phyloP scores from a whole-genome alignment of 2,888 invertebrate species.

The Drosophila peninsularis region DNA sequence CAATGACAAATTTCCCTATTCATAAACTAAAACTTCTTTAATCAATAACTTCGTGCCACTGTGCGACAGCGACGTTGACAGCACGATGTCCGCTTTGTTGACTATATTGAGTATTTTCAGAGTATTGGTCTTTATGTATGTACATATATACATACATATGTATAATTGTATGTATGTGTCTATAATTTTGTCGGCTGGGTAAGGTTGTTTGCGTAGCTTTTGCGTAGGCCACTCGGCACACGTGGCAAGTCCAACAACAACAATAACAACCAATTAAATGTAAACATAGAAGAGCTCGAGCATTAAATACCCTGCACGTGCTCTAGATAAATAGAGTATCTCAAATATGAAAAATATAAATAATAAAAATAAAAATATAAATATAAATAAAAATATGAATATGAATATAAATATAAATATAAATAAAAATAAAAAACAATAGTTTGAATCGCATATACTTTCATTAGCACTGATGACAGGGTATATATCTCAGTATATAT shows the following conservation, averaged over 20 bases:
- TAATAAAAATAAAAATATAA: too few relatives aligned
- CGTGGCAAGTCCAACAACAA: conserved; percentile 28
- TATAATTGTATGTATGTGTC: conserved; percentile 1
- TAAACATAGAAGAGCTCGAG: not conserved
- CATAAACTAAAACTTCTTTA: not conserved
- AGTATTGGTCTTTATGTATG: conserved; percentile 1
- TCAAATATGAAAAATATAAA: not conserved
- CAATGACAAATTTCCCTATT: too few relatives aligned
- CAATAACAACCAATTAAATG: not conserved
- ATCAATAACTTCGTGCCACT: conserved; percentile 16
- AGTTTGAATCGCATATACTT: not conserved
- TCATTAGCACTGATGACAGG: not conserved
- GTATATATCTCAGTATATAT: conserved; percentile 5
- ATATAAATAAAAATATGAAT: too few relatives aligned
- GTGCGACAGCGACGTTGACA: conserved; percentile 17
- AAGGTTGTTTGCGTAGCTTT: conserved; percentile 24
- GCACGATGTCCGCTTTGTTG: conserved; percentile 16
- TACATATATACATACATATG: not conserved
- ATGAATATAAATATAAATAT: too few relatives aligned
- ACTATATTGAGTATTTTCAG: conserved; percentile 5
- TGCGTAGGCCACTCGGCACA: conserved; percentile 29
- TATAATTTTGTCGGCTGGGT: conserved; percentile 20
- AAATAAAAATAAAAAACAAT: too few relatives aligned
- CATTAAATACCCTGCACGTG: conserved; percentile 16
- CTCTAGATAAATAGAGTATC: too few relatives aligned